phyloP scores from a whole-genome alignment of 2,113 vertebrate genomes.

The Heptranchias perlo region DNA sequence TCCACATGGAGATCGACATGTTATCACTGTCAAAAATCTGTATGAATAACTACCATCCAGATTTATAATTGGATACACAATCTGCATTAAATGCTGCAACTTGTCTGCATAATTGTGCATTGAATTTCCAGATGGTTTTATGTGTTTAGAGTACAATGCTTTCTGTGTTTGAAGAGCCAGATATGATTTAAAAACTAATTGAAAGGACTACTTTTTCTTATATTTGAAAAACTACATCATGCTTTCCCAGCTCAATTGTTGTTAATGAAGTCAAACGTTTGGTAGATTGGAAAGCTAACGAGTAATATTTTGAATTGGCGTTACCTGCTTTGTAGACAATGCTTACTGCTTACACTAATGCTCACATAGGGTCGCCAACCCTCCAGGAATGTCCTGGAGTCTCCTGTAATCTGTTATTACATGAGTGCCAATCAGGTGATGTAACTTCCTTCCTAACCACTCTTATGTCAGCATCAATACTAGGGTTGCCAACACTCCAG shows the following conservation, averaged over 20 bases:
- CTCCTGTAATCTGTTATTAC: not conserved
- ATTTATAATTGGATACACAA: constrained; percentile 17
- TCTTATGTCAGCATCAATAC: not conserved
- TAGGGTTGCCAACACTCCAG: not conserved
- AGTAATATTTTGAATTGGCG: not conserved
- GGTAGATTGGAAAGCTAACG: not conserved
- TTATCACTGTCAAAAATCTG: not conserved
- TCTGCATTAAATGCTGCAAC: constrained; percentile 10
- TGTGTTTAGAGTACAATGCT: not conserved
- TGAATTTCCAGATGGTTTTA: constrained; percentile 6
- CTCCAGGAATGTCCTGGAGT: not conserved
- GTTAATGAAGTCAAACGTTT: not conserved
- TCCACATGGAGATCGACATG: not conserved
- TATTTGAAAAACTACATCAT: not conserved
- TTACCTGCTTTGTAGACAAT: rapidly evolving
- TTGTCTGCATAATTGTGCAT: not conserved
- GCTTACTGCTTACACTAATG: not conserved
- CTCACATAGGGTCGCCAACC: not conserved
- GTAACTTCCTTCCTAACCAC: not conserved
- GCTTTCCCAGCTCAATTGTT: not conserved
- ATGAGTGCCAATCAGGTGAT: not conserved
- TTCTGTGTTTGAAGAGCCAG: constrained; percentile 1
- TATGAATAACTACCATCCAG: not conserved
- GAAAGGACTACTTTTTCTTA: not conserved
- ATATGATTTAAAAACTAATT: constrained; percentile 8